A percentile compares a stretch with the other conserved stretches of the same genome.
These are phyloP conservation scores for Leucoraja erinaceus DNA, from an alignment of 2,113 vertebrate genomes.

Conservation along the genomic window DNA sequence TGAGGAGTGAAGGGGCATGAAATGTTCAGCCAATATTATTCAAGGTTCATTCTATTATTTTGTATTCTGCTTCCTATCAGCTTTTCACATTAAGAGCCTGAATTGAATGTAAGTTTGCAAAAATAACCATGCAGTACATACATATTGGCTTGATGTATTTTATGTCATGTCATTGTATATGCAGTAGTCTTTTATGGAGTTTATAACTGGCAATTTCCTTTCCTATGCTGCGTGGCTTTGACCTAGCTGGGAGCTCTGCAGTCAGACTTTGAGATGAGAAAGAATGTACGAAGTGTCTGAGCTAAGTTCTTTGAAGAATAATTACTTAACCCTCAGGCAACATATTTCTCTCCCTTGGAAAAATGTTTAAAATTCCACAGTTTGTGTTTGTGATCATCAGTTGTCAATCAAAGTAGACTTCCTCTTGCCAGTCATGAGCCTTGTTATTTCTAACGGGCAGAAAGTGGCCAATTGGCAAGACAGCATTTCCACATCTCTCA, in stretches of 20 bases:
- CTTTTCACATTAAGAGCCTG: neutral
- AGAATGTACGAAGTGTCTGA: neutral
- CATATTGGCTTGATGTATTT: neutral
- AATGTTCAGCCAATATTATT: neutral
- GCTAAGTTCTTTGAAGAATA: conserved; percentile 6
- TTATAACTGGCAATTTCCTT: neutral
- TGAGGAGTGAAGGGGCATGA: too few relatives aligned
- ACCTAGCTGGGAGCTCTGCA: neutral
- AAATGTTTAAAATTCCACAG: neutral
- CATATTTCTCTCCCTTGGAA: neutral
- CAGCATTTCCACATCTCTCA: neutral
- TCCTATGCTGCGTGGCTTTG: neutral
- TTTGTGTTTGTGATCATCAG: neutral
- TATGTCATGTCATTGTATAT: neutral
- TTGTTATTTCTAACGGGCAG: neutral
- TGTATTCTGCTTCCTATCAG: neutral
- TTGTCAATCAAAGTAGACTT: neutral
- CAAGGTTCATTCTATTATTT: too few relatives aligned
- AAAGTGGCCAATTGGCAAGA: neutral
- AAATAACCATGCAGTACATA: neutral
- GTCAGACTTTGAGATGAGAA: neutral
- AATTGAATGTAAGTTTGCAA: neutral
- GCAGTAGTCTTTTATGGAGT: neutral
- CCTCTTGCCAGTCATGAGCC: neutral
- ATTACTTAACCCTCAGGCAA: neutral